Conservation (phyloP, 2,888 invertebrate species). For the Tridacna crocea region DNA sequence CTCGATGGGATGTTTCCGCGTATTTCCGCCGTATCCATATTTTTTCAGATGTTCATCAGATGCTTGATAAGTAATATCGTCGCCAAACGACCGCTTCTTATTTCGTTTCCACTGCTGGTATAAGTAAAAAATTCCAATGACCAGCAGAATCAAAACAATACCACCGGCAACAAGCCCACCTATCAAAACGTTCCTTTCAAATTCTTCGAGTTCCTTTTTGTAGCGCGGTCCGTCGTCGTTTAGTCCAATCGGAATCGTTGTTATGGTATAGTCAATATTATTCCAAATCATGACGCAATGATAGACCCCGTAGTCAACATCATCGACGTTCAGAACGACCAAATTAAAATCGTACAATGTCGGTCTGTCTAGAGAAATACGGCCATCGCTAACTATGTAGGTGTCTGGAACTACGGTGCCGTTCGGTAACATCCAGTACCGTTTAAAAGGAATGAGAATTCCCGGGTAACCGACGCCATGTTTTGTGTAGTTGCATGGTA, state of each 20-base stretch:
- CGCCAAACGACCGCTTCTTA: constrained; percentile 1
- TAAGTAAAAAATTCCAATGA: constrained; percentile 21
- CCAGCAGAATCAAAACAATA: constrained; percentile 36
- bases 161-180: constrained; percentile 41
- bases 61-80: constrained; percentile 16
- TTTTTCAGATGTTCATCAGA: constrained; percentile 3
- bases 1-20: background rate
- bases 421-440: constrained; percentile 58
- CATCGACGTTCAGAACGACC: constrained; percentile 50
- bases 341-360: constrained; percentile 46
- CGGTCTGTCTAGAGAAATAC: constrained; percentile 33
- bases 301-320: constrained; percentile 67
- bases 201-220: constrained; percentile 35
- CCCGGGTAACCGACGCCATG: constrained; percentile 47
- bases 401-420: constrained; percentile 43
- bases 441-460: constrained; percentile 44
- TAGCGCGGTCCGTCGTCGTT: constrained; percentile 59
- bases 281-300: constrained; percentile 64
- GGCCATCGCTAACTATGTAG: background rate
- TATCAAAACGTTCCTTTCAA: constrained; percentile 46
- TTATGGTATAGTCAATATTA: constrained; percentile 47
- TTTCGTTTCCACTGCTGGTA: constrained; percentile 13
- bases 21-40: constrained; percentile 8
- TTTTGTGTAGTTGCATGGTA: constrained; percentile 52
- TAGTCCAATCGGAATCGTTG: constrained; percentile 46